phyloP scores from a whole-genome alignment of 37 sponge, comb jelly and placozoan genomes.

The Eunapius fragilis region DNA sequence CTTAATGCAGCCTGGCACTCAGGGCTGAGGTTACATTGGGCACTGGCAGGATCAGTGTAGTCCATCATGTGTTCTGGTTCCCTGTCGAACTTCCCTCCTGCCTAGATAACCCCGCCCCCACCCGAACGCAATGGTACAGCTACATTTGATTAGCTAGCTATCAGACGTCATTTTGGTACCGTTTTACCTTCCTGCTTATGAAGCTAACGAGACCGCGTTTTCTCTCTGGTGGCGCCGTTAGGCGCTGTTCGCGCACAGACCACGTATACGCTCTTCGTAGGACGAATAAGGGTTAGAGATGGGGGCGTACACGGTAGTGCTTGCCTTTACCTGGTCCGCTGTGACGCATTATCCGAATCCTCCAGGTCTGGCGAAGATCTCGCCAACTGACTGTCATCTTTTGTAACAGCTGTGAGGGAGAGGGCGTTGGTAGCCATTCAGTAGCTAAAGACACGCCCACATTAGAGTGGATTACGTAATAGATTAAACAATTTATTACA shows the following conservation, averaged over 20 bases:
- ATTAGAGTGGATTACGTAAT: too few species aligned
- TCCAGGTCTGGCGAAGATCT: too few species aligned
- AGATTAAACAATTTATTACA: too few species aligned
- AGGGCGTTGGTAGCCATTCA: too few species aligned
- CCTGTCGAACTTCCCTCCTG: conserved; percentile 61
- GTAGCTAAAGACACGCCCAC: too few species aligned
- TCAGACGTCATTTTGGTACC: too few species aligned
- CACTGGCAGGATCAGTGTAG: background rate
- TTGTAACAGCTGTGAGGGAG: too few species aligned
- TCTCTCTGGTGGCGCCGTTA: background rate
- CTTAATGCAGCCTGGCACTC: conserved; percentile 28
- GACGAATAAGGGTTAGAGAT: background rate
- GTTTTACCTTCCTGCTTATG: background rate
- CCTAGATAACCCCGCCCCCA: background rate
- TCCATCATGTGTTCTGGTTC: conserved; percentile 83
- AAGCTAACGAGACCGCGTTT: background rate
- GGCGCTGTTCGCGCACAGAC: background rate
- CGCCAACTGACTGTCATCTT: too few species aligned
- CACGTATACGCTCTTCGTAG: background rate
- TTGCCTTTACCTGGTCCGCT: background rate
- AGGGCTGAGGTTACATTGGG: conserved; percentile 33
- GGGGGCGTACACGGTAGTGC: too few species aligned
- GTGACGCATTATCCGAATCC: too few species aligned
- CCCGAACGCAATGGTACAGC: too few species aligned
- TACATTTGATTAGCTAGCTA: too few species aligned